Evolutionary conservation across 1,140 invertebrate genomes (phyloP).

Genomic region (Drosophila lini): DNA sequence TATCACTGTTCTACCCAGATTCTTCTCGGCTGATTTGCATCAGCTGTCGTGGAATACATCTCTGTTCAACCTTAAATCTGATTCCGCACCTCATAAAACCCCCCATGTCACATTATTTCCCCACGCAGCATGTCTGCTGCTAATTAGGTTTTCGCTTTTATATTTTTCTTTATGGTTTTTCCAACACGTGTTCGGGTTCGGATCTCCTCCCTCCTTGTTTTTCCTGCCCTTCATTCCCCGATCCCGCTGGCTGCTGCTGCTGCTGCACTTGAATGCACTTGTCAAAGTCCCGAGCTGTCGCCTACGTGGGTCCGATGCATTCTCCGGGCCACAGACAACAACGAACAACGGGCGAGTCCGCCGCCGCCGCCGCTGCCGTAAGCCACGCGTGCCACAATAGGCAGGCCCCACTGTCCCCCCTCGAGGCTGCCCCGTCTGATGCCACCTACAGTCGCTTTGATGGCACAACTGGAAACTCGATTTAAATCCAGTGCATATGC

Average conservation of each 20-base stretch:
- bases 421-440: background rate
- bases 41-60: constrained; percentile 22
- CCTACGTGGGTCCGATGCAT: constrained; percentile 28
- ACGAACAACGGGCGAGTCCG: constrained; percentile 15
- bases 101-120: constrained; percentile 6
- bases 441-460: constrained; percentile 18
- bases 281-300: constrained; percentile 54
- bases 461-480: constrained; percentile 76
- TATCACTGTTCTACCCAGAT: background rate
- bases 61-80: constrained; percentile 3
- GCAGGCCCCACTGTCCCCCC: constrained; percentile 32
- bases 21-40: constrained; percentile 18
- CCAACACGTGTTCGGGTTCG: constrained; percentile 44
- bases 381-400: constrained; percentile 71
- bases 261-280: constrained; percentile 66
- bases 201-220: background rate
- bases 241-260: constrained; percentile 16
- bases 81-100: constrained; percentile 26
- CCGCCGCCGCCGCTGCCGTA: constrained; percentile 1
- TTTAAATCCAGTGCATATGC: constrained; percentile 81
- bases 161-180: constrained; percentile 25
- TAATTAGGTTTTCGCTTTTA: constrained; percentile 62
- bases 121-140: constrained; percentile 37
- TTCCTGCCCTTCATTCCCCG: constrained; percentile 12
- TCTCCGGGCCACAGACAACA: constrained; percentile 41